These are phyloP conservation scores for Oscheius sp. DNA, from an alignment of 2,888 invertebrate genomes.

Conservation along the genomic window DNA sequence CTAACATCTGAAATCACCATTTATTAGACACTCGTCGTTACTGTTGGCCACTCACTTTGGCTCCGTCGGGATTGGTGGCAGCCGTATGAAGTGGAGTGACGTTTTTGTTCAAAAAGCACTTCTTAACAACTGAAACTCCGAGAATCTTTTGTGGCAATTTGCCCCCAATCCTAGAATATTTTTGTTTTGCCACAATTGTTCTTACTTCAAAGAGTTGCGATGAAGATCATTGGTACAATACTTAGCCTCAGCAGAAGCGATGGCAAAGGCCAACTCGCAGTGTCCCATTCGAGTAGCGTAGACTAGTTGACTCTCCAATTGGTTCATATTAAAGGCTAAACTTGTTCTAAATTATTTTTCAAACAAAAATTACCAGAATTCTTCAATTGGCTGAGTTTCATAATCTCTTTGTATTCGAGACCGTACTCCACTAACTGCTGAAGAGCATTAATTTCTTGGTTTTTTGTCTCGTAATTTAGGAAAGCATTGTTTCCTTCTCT, in stretches of 20 bases:
- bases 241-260: conserved; percentile 37
- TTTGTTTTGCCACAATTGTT: too few relatives aligned
- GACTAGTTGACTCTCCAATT: conserved; percentile 33
- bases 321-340: conserved; percentile 27
- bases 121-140: conserved; percentile 72
- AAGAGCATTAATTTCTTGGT: background rate
- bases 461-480: conserved; percentile 58
- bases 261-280: conserved; percentile 36
- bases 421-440: conserved; percentile 27
- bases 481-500: conserved; percentile 75
- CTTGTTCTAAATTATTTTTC: background rate
- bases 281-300: conserved; percentile 38
- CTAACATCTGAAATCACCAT: conserved; percentile 35
- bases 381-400: conserved; percentile 31
- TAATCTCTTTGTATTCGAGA: conserved; percentile 32
- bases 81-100: conserved; percentile 75
- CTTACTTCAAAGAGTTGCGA: conserved; percentile 62
- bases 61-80: conserved; percentile 74
- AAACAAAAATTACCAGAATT: background rate
- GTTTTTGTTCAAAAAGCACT: conserved; percentile 69
- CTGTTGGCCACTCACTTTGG: conserved; percentile 30
- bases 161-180: conserved; percentile 58
- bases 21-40: too few relatives aligned
- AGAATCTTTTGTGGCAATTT: conserved; percentile 67
- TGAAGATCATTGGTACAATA: conserved; percentile 71